Base-by-base conservation (phyloP, 2,113 vertebrate genomes). In the Irena cyanogastra region DNA sequence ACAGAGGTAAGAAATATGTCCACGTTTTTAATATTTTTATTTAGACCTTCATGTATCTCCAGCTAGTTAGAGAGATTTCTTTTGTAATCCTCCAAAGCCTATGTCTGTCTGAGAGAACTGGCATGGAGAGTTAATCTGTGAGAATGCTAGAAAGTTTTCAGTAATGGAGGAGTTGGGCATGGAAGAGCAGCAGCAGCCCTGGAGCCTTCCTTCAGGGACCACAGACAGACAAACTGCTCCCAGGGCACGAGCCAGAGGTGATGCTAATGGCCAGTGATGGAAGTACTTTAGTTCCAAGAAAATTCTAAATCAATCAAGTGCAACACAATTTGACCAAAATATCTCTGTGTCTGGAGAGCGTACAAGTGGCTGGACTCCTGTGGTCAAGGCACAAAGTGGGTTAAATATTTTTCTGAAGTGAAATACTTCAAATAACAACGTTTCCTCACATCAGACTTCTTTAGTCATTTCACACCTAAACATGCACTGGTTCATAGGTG, bases 221-320 rank as follows among this genome's bases (percentile, higher is more conserved):
- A 45, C 65, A 72, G 59, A 64, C 3, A 91, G 31, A 72, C n/a
- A 80, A 68, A 21, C 20, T 49, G 5, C 69, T 49, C 50, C 20
- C 19, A 47, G 42, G 47, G 21, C 13, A 59, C 0, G 0, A 35
- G 19, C n/a, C 19, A 1, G 52, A 84, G 39, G 12, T 47, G 37
- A 81, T 10, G 10, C 49, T 49, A 72, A 83, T 11, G 70, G 19
- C 4, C 44, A 70, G 10, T 0, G 1, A 23, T 13, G 13, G 15
- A 77, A 89, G 16, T 17, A 26, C 41, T 76, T 70, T 35, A 57
- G 22, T 52, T 70, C 11, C 76, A 87, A 83, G 63, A 56, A 71
- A 87, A 89, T 21, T 56, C 28, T 68, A 94, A 93, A 84, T 35
- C 37, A 83, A 5, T 11, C 16, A 59, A 60, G 8, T 17, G 8